Percentiles rank a stretch among this genome's conserved stretches.
Conservation (phyloP, 1,140 invertebrate species). For the Calycopis cecrops region DNA sequence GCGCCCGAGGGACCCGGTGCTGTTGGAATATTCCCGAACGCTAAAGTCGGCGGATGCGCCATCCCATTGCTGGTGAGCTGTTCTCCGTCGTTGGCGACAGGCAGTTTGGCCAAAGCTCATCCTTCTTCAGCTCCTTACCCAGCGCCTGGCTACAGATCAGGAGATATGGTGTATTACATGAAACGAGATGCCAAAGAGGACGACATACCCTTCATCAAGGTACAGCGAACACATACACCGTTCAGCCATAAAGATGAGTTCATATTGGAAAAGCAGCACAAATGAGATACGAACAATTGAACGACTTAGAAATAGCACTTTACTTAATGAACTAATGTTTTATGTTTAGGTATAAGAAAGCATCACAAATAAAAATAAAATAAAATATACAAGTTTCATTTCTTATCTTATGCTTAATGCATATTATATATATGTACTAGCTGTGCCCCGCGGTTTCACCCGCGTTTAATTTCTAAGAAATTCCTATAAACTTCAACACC, state of each 20-base stretch:
- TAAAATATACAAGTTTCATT: constrained; percentile 1
- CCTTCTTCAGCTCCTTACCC: constrained; percentile 28
- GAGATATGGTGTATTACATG: constrained; percentile 40
- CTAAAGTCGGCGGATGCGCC: constrained; percentile 49
- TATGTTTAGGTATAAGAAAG: constrained; percentile 13
- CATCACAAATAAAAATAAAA: constrained; percentile 18
- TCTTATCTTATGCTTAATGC: too few species aligned
- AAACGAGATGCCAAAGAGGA: constrained; percentile 43
- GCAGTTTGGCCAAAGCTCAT: constrained; percentile 45
- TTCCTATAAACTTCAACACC: too few species aligned
- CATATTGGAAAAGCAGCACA: constrained; percentile 28
- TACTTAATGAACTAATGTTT: constrained; percentile 9
- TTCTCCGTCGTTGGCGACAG: constrained; percentile 53
- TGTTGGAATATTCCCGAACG: constrained; percentile 53
- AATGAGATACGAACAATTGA: constrained; percentile 7
- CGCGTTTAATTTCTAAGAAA: too few species aligned
- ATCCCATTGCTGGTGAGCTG: constrained; percentile 58
- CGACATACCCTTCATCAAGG: constrained; percentile 21
- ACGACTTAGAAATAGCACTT: background rate
- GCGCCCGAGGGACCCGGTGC: constrained; percentile 34
- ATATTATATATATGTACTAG: too few species aligned
- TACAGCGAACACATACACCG: constrained; percentile 21
- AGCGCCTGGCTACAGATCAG: constrained; percentile 43
- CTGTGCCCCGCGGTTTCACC: too few species aligned
- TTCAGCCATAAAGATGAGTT: constrained; percentile 26